These are phyloP conservation scores for Morelia viridis DNA, from an alignment of 2,797 vertebrate genomes.

Conservation along the genomic window DNA sequence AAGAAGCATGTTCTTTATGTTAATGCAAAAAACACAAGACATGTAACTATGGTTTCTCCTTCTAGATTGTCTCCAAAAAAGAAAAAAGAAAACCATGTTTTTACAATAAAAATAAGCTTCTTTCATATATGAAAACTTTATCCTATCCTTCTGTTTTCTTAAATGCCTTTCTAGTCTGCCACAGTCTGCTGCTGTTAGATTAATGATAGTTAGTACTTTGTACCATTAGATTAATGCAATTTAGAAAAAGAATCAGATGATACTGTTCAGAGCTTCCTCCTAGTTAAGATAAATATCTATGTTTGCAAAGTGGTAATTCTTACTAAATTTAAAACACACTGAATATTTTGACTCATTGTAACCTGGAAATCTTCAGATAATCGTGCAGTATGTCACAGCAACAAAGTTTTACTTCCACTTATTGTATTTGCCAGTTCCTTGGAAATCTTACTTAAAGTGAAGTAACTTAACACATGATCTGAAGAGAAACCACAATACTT, in stretches of 20 bases:
- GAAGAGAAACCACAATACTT: too few species aligned
- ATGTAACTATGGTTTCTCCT: neutral
- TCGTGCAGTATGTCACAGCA: neutral
- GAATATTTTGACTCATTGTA: neutral
- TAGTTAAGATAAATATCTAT: neutral
- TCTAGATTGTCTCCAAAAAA: neutral
- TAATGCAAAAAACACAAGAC: neutral
- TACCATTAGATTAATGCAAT: neutral
- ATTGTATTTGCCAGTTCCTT: neutral
- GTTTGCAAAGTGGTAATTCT: neutral
- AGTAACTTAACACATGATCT: too few species aligned
- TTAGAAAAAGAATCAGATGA: neutral
- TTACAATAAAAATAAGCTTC: neutral
- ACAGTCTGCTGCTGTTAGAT: neutral
- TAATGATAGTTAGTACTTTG: neutral
- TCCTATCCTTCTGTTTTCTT: neutral
- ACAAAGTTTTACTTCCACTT: neutral
- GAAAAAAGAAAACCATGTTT: neutral
- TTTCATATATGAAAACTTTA: neutral
- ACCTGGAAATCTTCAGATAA: neutral
- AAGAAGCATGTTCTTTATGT: neutral
- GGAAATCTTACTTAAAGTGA: neutral
- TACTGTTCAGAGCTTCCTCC: neutral
- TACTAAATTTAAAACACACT: neutral
- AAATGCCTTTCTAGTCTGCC: neutral